Evolutionary conservation across 1,140 invertebrate genomes (phyloP).

Genomic region (Parapsyche elsis): DNA sequence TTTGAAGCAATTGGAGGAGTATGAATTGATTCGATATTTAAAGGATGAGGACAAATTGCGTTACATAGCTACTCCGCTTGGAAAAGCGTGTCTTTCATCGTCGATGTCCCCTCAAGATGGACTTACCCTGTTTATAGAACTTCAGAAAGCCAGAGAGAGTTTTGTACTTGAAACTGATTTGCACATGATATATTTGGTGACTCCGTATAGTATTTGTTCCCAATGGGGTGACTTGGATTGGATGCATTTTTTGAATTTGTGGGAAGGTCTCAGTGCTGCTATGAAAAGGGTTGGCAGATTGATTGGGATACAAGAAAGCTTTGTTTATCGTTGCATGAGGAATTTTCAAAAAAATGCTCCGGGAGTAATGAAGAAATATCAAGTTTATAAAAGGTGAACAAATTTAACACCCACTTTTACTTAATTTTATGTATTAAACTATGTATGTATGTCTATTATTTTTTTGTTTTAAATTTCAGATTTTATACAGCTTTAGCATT

Average conservation of each 20-base stretch:
- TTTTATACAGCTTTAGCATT: constrained; percentile 94
- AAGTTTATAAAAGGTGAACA: constrained; percentile 58
- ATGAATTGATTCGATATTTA: constrained; percentile 71
- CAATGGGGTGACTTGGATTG: constrained; percentile 88
- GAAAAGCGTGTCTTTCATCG: constrained; percentile 91
- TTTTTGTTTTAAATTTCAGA: constrained; percentile 63
- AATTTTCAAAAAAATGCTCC: constrained; percentile 70
- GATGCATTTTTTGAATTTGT: constrained; percentile 86
- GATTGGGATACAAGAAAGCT: constrained; percentile 92
- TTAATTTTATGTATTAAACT: too few relatives aligned
- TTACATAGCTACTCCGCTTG: constrained; percentile 87
- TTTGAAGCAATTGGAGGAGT: constrained; percentile 66
- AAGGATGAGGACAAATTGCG: constrained; percentile 63
- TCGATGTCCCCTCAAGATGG: constrained; percentile 94
- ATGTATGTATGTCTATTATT: constrained; percentile 27
- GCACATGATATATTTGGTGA: constrained; percentile 94
- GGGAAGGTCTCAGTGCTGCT: constrained; percentile 82
- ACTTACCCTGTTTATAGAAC: constrained; percentile 85
- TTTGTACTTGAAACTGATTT: constrained; percentile 95
- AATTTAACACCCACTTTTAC: background rate
- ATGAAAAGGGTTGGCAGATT: constrained; percentile 89
- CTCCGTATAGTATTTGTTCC: constrained; percentile 84
- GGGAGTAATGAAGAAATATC: constrained; percentile 67
- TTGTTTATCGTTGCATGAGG: constrained; percentile 82
- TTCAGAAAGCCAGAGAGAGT: constrained; percentile 89